Evolutionary conservation across 1,140 invertebrate species (phyloP).

Genomic region (Camponotus floridanus): DNA sequence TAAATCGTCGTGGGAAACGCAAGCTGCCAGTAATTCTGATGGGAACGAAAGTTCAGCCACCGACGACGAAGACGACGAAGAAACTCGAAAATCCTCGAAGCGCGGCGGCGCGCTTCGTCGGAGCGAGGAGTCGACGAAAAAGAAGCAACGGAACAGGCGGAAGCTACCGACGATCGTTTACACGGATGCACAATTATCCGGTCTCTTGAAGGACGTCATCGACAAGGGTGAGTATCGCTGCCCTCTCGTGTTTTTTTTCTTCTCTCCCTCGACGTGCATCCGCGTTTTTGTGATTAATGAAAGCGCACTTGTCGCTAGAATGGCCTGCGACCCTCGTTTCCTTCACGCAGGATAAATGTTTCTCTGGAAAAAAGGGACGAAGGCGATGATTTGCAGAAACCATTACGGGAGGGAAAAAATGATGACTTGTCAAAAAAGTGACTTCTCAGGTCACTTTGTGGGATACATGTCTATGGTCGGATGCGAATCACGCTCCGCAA

Average conservation of each 20-base stretch:
- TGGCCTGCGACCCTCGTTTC: constrained; percentile 38
- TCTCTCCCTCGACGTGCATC: background rate
- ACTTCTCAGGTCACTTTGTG: constrained; percentile 46
- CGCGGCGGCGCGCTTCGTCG: constrained; percentile 42
- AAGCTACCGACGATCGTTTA: constrained; percentile 79
- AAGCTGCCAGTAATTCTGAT: constrained; percentile 77
- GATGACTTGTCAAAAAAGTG: constrained; percentile 65
- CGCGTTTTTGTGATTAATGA: constrained; percentile 68
- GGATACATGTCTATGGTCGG: constrained; percentile 26
- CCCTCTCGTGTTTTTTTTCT: background rate
- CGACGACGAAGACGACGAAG: constrained; percentile 64
- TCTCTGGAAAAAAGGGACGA: constrained; percentile 4
- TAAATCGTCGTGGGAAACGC: constrained; percentile 83
- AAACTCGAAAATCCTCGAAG: constrained; percentile 72
- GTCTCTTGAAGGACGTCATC: constrained; percentile 83
- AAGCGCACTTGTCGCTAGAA: constrained; percentile 54
- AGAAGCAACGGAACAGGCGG: constrained; percentile 66
- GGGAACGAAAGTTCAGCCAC: constrained; percentile 69
- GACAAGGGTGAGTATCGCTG: constrained; percentile 77
- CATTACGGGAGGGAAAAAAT: constrained; percentile 47
- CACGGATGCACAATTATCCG: constrained; percentile 82
- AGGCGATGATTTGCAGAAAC: constrained; percentile 27
- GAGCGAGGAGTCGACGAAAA: constrained; percentile 64
- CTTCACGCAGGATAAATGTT: constrained; percentile 59
- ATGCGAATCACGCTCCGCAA: constrained; percentile 1